Evolutionary conservation across 2,888 invertebrate species (phyloP).

Genomic region (Lypha dubia): DNA sequence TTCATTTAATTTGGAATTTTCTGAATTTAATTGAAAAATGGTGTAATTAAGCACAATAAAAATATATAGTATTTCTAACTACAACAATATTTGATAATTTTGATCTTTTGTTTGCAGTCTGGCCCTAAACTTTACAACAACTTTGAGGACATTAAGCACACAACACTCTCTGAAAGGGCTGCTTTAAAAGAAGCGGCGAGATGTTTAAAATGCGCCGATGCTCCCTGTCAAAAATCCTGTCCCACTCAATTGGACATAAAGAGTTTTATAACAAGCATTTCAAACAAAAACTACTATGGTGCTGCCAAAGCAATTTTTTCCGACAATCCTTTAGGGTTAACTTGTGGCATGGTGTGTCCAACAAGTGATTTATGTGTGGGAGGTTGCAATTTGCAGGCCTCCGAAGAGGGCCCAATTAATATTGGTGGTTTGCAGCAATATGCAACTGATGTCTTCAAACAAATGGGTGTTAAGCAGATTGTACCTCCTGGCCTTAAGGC

Average conservation of each 20-base stretch:
- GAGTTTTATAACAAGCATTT: slow-evolving; percentile 97
- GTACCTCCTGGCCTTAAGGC: slow-evolving; percentile 88
- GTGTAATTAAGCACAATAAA: no score
- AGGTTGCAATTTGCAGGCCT: slow-evolving; percentile 97
- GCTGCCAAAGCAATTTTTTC: slow-evolving; percentile 97
- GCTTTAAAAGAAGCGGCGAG: slow-evolving; percentile 95
- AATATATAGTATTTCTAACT: no score
- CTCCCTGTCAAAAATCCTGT: slow-evolving; percentile 99
- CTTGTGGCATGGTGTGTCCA: slow-evolving; percentile 99
- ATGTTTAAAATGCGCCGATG: slow-evolving; percentile 96
- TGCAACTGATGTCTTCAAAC: slow-evolving; percentile 97
- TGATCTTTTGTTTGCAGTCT: slow-evolving; percentile 77
- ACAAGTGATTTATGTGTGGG: slow-evolving; percentile 99
- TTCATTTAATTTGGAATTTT: no score
- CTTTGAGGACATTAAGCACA: slow-evolving; percentile 98
- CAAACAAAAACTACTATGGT: slow-evolving; percentile 99
- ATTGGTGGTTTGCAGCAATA: slow-evolving; percentile 99
- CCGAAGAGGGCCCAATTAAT: slow-evolving; percentile 98
- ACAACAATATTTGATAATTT: neutral
- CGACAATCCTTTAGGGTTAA: slow-evolving; percentile 97
- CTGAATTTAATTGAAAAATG: no score
- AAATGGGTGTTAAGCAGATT: slow-evolving; percentile 96
- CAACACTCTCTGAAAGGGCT: slow-evolving; percentile 97
- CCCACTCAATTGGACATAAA: slow-evolving; percentile 99
- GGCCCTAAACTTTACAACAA: slow-evolving; percentile 91